Conservation (phyloP, 2,113 vertebrate species). For the Oenanthe melanoleuca region DNA sequence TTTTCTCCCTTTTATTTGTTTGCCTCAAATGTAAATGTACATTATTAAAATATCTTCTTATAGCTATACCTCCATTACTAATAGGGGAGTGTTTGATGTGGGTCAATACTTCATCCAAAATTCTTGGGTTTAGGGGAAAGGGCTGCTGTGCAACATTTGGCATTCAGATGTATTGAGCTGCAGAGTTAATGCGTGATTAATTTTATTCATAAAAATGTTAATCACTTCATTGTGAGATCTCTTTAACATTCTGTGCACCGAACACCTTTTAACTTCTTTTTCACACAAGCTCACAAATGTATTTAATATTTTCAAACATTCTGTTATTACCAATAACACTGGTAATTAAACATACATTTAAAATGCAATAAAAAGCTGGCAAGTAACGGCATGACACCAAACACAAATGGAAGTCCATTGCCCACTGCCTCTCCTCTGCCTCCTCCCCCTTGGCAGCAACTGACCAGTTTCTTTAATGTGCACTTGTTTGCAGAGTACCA, state of each 20-base stretch:
- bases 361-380: constrained; percentile 40
- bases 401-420: background rate
- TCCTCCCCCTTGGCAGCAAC: constrained; percentile 10
- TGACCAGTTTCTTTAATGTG: constrained; percentile 18
- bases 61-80: constrained; percentile 52
- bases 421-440: background rate
- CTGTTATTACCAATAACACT: constrained; percentile 55
- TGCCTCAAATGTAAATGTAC: constrained; percentile 32
- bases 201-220: constrained; percentile 88
- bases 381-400: background rate
- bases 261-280: constrained; percentile 76
- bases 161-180: constrained; percentile 74
- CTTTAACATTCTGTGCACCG: constrained; percentile 76
- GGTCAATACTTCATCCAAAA: constrained; percentile 45
- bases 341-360: constrained; percentile 74
- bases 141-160: constrained; percentile 69
- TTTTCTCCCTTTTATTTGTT: constrained; percentile 54
- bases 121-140: constrained; percentile 50
- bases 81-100: constrained; percentile 45
- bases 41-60: constrained; percentile 45
- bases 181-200: constrained; percentile 83
- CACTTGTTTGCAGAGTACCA: background rate
- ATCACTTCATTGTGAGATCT: constrained; percentile 82
- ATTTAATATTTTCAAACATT: constrained; percentile 75
- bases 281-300: constrained; percentile 66